These are phyloP conservation scores for Neogobius melanostomus DNA, from an alignment of 2,113 vertebrate species.

Conservation along the genomic window DNA sequence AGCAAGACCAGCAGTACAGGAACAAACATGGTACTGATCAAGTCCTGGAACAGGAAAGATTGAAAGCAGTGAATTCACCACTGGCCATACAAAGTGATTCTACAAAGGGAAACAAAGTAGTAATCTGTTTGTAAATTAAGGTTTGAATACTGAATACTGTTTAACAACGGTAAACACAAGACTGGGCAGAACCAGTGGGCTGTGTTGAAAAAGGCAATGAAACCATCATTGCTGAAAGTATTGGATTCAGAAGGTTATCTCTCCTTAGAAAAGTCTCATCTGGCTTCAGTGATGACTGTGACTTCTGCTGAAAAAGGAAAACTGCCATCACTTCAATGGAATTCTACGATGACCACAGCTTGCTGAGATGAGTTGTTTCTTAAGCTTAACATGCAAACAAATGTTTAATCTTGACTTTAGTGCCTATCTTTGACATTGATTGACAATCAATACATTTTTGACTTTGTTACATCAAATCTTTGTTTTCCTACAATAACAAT, in stretches of 20 bases:
- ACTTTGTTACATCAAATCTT: too few relatives aligned
- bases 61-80: neutral
- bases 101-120: neutral
- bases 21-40: conserved; percentile 40
- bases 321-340: conserved; percentile 27
- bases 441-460: too few relatives aligned
- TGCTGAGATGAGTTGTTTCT: too few relatives aligned
- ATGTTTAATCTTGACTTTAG: neutral
- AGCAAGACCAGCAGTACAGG: conserved; percentile 72
- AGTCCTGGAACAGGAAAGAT: conserved; percentile 26
- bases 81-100: neutral
- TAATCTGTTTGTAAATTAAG: neutral
- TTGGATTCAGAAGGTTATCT: neutral
- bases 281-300: neutral
- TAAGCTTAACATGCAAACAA: too few relatives aligned
- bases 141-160: neutral
- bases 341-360: conserved; percentile 22
- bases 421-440: too few relatives aligned
- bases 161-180: neutral
- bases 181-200: neutral
- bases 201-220: neutral
- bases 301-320: neutral
- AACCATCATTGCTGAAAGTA: neutral
- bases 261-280: neutral
- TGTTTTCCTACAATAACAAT: too few relatives aligned